These are phyloP conservation scores for Onychomys torridus DNA, from an alignment of 2,797 vertebrate genomes.

Conservation along the genomic window DNA sequence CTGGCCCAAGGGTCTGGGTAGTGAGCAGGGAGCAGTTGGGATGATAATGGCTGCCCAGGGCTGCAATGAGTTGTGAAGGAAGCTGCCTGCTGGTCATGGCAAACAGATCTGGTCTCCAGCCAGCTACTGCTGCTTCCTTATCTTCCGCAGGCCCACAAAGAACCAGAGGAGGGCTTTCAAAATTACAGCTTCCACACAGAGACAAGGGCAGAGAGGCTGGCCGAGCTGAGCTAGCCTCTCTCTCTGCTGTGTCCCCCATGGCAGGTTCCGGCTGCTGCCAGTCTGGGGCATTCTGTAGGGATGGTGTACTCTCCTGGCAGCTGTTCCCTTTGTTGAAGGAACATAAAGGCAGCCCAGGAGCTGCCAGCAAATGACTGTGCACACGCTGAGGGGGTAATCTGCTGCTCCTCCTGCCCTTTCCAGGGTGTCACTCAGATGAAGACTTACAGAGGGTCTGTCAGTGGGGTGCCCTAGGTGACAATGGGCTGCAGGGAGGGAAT, in stretches of 20 bases:
- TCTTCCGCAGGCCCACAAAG: background rate
- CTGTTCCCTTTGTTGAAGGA: constrained; percentile 66
- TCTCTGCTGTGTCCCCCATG: background rate
- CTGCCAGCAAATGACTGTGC: constrained; percentile 72
- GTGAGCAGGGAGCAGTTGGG: constrained; percentile 55
- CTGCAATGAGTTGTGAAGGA: constrained; percentile 50
- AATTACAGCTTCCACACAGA: background rate
- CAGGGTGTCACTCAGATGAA: constrained; percentile 71
- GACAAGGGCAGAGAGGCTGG: background rate
- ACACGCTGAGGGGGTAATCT: constrained; percentile 76
- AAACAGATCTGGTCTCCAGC: constrained; percentile 64
- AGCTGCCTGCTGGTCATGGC: constrained; percentile 74
- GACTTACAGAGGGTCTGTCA: constrained; percentile 69
- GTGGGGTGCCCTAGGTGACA: constrained; percentile 57
- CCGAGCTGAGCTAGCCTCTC: background rate
- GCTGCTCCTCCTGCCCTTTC: constrained; percentile 74
- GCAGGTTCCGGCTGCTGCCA: background rate
- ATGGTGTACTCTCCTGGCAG: constrained; percentile 61
- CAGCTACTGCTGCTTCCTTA: background rate
- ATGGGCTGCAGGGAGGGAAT: constrained; percentile 45
- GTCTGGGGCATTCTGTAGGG: background rate
- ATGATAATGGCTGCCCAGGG: constrained; percentile 59
- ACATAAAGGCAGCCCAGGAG: constrained; percentile 57
- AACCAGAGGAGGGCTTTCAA: background rate
- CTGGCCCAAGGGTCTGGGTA: constrained; percentile 3